phyloP scores from a whole-genome alignment of 2,888 invertebrate genomes.

The Scaptomyza flava region DNA sequence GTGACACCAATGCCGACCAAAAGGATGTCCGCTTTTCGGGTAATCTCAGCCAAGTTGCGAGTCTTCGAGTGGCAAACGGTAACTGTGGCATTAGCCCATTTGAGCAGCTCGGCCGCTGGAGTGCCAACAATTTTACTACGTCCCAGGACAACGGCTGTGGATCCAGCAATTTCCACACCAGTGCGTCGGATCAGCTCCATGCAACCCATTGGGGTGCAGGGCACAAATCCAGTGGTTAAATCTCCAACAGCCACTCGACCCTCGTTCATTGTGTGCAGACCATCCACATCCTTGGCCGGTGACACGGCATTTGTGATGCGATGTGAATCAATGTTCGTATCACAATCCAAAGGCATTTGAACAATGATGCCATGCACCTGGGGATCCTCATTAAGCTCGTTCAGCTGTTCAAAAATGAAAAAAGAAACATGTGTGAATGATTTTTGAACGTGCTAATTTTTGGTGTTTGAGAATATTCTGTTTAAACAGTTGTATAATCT shows the following conservation, averaged over 20 bases:
- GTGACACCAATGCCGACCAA: constrained; percentile 97
- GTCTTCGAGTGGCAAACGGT: constrained; percentile 99
- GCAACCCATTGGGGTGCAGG: constrained; percentile 98
- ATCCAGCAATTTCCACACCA: constrained; percentile 91
- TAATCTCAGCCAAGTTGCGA: constrained; percentile 90
- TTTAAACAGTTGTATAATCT: no score
- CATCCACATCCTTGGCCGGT: constrained; percentile 97
- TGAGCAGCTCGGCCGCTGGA: constrained; percentile 96
- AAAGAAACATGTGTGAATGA: neutral
- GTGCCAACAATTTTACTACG: constrained; percentile 99
- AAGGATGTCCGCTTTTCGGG: constrained; percentile 95
- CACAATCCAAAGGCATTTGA: constrained; percentile 96
- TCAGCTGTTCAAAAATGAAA: constrained; percentile 62
- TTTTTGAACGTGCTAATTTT: constrained; percentile 5
- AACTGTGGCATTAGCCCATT: constrained; percentile 98
- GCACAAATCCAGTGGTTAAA: constrained; percentile 92
- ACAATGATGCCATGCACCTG: constrained; percentile 97
- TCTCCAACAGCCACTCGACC: constrained; percentile 96
- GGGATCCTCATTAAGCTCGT: constrained; percentile 91
- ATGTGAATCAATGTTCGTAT: constrained; percentile 92
- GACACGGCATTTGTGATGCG: constrained; percentile 94
- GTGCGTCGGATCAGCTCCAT: constrained; percentile 91
- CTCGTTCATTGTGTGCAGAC: constrained; percentile 96
- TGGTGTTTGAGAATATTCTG: no score
- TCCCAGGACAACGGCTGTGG: constrained; percentile 96